A percentile compares a stretch with the other conserved stretches of the same genome.
phyloP scores from a whole-genome alignment of 2,797 vertebrate genomes.

The Tapera naevia region DNA sequence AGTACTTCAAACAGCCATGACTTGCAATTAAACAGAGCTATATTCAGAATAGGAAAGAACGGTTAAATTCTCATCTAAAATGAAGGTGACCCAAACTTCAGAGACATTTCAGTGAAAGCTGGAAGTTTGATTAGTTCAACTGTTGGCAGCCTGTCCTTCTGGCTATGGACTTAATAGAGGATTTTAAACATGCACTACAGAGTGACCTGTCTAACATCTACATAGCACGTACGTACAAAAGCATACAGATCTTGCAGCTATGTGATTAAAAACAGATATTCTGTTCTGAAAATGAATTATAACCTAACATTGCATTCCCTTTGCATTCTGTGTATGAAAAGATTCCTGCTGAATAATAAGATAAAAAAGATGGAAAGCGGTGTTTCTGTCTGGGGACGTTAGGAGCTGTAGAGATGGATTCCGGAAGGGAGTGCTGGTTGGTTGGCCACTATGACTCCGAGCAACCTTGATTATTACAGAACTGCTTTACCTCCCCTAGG shows the following conservation, averaged over 20 bases:
- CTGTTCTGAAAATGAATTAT: neutral
- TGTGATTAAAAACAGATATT: neutral
- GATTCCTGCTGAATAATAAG: neutral
- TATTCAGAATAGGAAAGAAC: neutral
- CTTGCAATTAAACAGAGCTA: conserved; percentile 39
- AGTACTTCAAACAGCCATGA: neutral
- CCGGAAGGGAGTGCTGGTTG: neutral
- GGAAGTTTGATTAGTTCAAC: neutral
- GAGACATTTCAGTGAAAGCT: conserved; percentile 13
- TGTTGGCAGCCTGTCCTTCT: neutral
- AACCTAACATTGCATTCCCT: neutral
- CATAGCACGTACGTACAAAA: neutral
- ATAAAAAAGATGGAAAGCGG: neutral
- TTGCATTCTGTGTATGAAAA: neutral
- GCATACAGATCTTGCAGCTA: neutral
- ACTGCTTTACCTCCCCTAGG: neutral
- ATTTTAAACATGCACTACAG: neutral
- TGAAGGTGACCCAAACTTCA: conserved; percentile 50
- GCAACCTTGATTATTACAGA: conserved; percentile 16
- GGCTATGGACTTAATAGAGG: neutral
- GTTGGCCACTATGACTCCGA: neutral
- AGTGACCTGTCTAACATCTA: neutral
- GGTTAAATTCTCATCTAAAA: conserved; percentile 30
- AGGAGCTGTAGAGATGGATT: neutral
- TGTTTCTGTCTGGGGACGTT: neutral